Evolutionary conservation across 2,888 invertebrate species (phyloP), one percentile per base, ranked within the genome.

Genomic region (Archips xylosteana): DNA sequence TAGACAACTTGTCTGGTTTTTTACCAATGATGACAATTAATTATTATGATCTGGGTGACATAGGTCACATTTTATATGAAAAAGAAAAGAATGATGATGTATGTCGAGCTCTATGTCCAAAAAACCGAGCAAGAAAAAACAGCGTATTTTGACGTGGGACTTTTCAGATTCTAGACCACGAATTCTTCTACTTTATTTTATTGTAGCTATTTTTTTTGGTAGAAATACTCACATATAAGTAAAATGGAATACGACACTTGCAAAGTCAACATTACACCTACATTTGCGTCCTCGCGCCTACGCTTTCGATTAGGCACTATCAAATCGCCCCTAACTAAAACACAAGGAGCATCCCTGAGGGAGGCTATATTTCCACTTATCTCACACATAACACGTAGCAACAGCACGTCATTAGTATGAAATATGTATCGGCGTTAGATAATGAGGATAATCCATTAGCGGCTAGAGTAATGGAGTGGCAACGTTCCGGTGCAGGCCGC

Each of bases 391-490:
- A 61, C 42, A 71, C 51, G 65, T 63, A 47, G 65, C 36, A 15
- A 12, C 54, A 72, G 62, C 67, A 67, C 61, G 54, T 47, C 49
- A 64, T 72, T 72, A 73, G 57, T 73, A 57, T 73, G 63, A 73
- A 64, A 73, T 73, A 73, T 73, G 73, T 63, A 73, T 73, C 32
- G 49, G 39, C 68, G 32, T 39, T 49, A 23, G 39, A 62, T 69
- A 73, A 73, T 77, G 76, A 73, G 60, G 70, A 71, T 73, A 71
- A 77, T 77, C 72, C 73, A 77, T 78, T 77, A 78, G 74, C 45
- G 68, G 73, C 74, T 57, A 32, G 57, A 57, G 75, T 71, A 76
- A 78, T 75, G 76, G 77, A 67, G 60, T 71, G 71, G 72, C 74
- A 68, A 71, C 71, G 69, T 60, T 51, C 66, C 70, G 51, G 65